A percentile compares a stretch with the other conserved stretches of the same genome.
These are phyloP conservation scores for Caenorhabditis becei DNA, from an alignment of 2,888 invertebrate genomes.

Conservation along the genomic window DNA sequence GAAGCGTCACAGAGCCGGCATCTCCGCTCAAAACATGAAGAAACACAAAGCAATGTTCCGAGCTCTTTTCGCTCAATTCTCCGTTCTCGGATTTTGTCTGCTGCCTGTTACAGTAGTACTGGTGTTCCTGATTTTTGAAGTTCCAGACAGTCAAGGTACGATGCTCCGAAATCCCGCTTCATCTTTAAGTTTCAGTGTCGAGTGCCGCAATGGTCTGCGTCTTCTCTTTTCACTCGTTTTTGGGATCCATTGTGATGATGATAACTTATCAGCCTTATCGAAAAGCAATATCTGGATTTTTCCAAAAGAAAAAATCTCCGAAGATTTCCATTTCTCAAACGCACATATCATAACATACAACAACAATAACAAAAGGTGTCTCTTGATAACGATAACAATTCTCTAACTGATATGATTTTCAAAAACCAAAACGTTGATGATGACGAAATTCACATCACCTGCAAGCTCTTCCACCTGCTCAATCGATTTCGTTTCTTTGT, in stretches of 20 bases:
- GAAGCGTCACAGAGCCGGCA: background rate
- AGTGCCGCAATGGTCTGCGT: slow-evolving; percentile 20
- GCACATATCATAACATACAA: no score
- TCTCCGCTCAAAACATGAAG: background rate
- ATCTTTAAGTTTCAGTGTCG: background rate
- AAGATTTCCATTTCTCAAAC: no score
- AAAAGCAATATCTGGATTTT: background rate
- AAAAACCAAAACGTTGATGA: no score
- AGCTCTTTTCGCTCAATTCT: slow-evolving; percentile 16
- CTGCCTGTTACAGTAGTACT: background rate
- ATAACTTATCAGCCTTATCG: background rate
- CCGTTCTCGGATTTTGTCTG: slow-evolving; percentile 17
- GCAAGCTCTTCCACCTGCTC: no score
- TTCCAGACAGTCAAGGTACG: slow-evolving; percentile 24
- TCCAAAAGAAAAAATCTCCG: background rate
- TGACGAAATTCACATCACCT: no score
- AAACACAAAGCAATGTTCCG: slow-evolving; percentile 16
- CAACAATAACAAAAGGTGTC: no score
- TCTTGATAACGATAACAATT: no score
- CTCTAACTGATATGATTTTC: no score
- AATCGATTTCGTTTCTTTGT: no score
- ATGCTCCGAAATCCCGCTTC: background rate
- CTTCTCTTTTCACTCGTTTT: slow-evolving; percentile 28
- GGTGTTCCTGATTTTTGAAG: slow-evolving; percentile 13
- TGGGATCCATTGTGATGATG: slow-evolving; percentile 16